Evolutionary conservation across 1,140 invertebrate species (phyloP).

Genomic region (Drosophila seguyi): DNA sequence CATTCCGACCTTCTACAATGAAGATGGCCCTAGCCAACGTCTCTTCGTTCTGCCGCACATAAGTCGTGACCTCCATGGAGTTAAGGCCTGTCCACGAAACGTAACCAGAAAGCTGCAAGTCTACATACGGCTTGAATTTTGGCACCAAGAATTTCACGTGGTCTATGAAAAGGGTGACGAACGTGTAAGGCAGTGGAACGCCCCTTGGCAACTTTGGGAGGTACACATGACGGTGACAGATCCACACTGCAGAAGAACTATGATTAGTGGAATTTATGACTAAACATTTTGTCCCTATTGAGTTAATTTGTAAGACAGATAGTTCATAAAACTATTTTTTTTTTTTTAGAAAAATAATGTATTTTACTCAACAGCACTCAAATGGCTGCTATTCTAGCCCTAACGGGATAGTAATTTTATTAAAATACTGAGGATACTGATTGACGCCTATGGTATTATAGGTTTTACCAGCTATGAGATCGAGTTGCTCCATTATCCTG

Average conservation of each 20-base stretch:
- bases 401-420: neutral
- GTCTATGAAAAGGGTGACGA: slow-evolving; percentile 91
- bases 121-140: slow-evolving; percentile 86
- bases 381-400: neutral
- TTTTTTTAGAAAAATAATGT: neutral
- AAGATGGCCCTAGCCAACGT: slow-evolving; percentile 88
- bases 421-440: neutral
- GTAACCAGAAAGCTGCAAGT: slow-evolving; percentile 90
- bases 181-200: slow-evolving; percentile 88
- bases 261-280: neutral
- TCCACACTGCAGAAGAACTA: slow-evolving; percentile 84
- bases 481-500: slow-evolving; percentile 92
- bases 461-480: slow-evolving; percentile 89
- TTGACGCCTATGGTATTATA: neutral
- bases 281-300: neutral
- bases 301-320: too few relatives aligned
- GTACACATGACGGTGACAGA: slow-evolving; percentile 89
- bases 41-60: slow-evolving; percentile 87
- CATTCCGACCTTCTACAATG: slow-evolving; percentile 90
- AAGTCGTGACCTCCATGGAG: slow-evolving; percentile 90
- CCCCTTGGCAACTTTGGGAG: slow-evolving; percentile 86
- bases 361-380: neutral
- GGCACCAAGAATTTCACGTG: slow-evolving; percentile 86
- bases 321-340: neutral
- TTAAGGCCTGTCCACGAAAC: slow-evolving; percentile 91